Conservation (phyloP, 2,113 vertebrate species). For the Muntiacus reevesi region DNA sequence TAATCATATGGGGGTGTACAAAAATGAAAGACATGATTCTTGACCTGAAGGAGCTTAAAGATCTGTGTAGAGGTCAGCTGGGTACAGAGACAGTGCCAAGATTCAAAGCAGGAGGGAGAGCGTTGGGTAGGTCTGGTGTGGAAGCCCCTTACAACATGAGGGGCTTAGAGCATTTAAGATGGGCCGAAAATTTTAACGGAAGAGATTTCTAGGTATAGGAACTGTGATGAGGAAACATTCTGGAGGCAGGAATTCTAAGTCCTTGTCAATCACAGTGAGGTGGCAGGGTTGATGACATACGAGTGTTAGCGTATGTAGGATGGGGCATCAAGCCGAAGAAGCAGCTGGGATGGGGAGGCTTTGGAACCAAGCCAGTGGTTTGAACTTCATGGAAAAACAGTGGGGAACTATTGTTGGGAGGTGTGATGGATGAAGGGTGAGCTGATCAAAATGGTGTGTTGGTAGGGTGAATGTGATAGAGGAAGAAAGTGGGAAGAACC, state of each 20-base stretch:
- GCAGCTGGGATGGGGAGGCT: too few species aligned
- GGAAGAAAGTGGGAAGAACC: not conserved
- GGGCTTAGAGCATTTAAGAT: not conserved
- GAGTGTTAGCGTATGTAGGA: not conserved
- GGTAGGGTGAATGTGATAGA: not conserved
- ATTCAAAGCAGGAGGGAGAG: not conserved
- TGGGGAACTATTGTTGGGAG: not conserved
- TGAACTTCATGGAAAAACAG: not conserved
- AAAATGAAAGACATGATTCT: not conserved
- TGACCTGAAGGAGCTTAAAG: not conserved
- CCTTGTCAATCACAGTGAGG: not conserved
- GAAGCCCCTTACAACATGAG: not conserved
- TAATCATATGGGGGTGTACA: not conserved
- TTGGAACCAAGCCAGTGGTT: not conserved
- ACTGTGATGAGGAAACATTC: not conserved
- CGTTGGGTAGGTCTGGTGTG: too few species aligned
- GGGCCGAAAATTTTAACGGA: not conserved
- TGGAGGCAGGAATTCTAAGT: not conserved
- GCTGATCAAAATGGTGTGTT: not conserved
- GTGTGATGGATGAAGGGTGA: not conserved
- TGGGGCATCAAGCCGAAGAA: fast-evolving
- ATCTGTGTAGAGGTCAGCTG: not conserved
- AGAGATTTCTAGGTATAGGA: not conserved
- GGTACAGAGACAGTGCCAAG: not conserved
- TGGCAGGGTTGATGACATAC: not conserved